These are phyloP conservation scores for Dioctria rufipes DNA, from an alignment of 2,888 invertebrate genomes.

Conservation along the genomic window DNA sequence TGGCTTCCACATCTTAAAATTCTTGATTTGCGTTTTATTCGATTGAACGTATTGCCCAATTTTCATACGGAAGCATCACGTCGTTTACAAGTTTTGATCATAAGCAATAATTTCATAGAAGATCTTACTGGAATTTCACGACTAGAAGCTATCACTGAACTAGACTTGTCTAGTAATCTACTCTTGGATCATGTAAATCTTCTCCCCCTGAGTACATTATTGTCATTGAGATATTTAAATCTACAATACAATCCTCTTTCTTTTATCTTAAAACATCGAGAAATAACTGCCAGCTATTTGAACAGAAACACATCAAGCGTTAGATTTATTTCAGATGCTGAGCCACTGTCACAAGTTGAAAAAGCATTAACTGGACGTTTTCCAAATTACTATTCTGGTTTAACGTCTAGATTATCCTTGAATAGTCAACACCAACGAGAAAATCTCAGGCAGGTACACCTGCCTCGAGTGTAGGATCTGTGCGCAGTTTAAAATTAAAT, in stretches of 20 bases:
- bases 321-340: conserved; percentile 75
- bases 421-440: conserved; percentile 54
- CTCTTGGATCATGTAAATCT: conserved; percentile 76
- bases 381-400: conserved; percentile 62
- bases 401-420: conserved; percentile 50
- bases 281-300: conserved; percentile 73
- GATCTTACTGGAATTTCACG: conserved; percentile 74
- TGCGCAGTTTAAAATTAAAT: conserved; percentile 60
- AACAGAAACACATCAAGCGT: conserved; percentile 73
- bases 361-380: conserved; percentile 72
- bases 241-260: conserved; percentile 77
- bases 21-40: conserved; percentile 78
- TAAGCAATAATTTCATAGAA: conserved; percentile 79
- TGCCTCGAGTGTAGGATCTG: conserved; percentile 68
- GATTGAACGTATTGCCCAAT: conserved; percentile 73
- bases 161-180: conserved; percentile 78
- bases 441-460: conserved; percentile 63
- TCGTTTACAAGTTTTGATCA: conserved; percentile 74
- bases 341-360: conserved; percentile 73
- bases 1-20: conserved; percentile 76
- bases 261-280: conserved; percentile 76
- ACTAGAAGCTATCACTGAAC: conserved; percentile 74
- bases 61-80: conserved; percentile 75
- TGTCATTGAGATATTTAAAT: conserved; percentile 73
- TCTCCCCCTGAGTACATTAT: conserved; percentile 73